Percentiles rank a stretch among this genome's conserved stretches.
phyloP scores from a whole-genome alignment of 2,888 invertebrate genomes.

The Trichopria drosophilae region DNA sequence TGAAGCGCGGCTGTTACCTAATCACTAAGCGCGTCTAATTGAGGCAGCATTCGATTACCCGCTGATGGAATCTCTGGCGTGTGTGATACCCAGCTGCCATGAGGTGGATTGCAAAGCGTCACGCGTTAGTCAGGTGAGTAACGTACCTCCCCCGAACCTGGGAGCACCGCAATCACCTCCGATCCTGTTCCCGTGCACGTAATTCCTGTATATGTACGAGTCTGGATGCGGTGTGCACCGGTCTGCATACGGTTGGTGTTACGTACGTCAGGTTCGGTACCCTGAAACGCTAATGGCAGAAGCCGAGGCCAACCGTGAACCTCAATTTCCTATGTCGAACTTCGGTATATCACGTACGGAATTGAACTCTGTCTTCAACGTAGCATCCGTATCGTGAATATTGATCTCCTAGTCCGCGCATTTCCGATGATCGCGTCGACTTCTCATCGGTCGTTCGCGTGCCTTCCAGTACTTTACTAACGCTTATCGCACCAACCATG shows the following conservation, averaged over 20 bases:
- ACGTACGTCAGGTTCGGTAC: too few species aligned
- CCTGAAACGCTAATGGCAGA: constrained; percentile 10
- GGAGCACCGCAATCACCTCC: too few species aligned
- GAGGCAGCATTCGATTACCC: constrained; percentile 53
- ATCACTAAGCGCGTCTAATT: constrained; percentile 52
- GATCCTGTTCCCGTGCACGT: constrained; percentile 6
- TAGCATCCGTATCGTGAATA: constrained; percentile 46
- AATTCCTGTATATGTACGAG: constrained; percentile 12
- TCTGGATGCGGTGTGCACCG: background rate
- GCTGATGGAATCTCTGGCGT: constrained; percentile 48
- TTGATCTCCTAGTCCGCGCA: too few species aligned
- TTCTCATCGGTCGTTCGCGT: too few species aligned
- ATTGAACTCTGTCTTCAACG: constrained; percentile 55
- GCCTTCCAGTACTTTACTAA: too few species aligned
- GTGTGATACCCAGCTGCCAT: constrained; percentile 33
- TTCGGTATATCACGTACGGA: constrained; percentile 46
- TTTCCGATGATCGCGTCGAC: too few species aligned
- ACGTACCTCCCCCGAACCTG: constrained; percentile 2
- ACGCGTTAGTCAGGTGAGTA: background rate
- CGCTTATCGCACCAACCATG: too few species aligned
- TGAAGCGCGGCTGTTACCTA: constrained; percentile 40
- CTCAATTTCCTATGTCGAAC: constrained; percentile 30
- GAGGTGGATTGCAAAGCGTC: constrained; percentile 5
- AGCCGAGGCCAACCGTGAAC: constrained; percentile 10
- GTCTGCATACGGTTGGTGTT: too few species aligned